These are phyloP conservation scores for Trilocha varians DNA, from an alignment of 2,888 invertebrate genomes.

Conservation along the genomic window DNA sequence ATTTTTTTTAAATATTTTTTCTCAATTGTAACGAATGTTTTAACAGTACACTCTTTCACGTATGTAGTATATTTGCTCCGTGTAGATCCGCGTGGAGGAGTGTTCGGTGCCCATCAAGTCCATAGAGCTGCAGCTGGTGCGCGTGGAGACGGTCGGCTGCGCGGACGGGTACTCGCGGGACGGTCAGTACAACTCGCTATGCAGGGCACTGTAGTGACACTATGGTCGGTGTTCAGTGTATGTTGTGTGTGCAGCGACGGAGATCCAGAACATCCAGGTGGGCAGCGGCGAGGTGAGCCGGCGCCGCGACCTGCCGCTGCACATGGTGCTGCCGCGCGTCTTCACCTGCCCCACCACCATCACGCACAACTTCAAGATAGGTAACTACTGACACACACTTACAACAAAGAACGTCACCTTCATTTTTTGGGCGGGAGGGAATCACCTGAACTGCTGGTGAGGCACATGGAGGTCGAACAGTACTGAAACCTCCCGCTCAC, in stretches of 20 bases:
- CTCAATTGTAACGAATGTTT: no score
- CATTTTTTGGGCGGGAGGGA: no score
- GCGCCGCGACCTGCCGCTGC: constrained; percentile 88
- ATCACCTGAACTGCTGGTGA: no score
- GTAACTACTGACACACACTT: constrained; percentile 71
- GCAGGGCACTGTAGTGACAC: no score
- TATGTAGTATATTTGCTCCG: constrained; percentile 1
- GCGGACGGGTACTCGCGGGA: constrained; percentile 94
- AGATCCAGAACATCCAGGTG: constrained; percentile 98
- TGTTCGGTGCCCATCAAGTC: constrained; percentile 91
- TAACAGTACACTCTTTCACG: no score
- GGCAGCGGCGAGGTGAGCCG: constrained; percentile 92
- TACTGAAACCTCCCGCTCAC: no score
- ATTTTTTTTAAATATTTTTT: no score
- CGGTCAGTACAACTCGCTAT: no score
- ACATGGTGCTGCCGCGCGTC: constrained; percentile 95
- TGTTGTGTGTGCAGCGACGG: constrained; percentile 81
- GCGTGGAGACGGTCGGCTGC: constrained; percentile 96
- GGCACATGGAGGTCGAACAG: no score
- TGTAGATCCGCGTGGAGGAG: constrained; percentile 81
- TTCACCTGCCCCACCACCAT: constrained; percentile 95
- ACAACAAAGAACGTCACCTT: no score
- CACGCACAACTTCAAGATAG: constrained; percentile 95
- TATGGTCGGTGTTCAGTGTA: no score
- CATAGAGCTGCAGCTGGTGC: constrained; percentile 92